Evolutionary conservation across 2,888 invertebrate genomes (phyloP), one percentile per base, ranked within the genome.

Genomic region (Mimachlamys varia): DNA sequence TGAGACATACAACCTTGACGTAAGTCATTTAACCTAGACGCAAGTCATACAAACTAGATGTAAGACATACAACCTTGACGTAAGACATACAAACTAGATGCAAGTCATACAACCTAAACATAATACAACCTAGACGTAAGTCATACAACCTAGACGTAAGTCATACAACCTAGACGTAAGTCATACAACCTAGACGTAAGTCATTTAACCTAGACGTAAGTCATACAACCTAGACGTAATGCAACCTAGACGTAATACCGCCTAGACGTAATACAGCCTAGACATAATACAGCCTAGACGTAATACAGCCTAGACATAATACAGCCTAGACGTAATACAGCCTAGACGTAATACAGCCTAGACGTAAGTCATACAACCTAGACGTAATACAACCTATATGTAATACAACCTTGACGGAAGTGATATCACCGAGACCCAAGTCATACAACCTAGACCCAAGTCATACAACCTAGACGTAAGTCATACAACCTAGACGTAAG

Each of bases 31-130:
- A 44, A 44, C 44, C 3, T n/a, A n/a, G n/a, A n/a, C n/a, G n/a
- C 44, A 44, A 44, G 90, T 62, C 88, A 90, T 88, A 88, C n/a
- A 88, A 19, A 13, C 33, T 58, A 44, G 58, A 55, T n/a, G 88
- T 88, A 27, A 88, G 44, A n/a, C 10, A 88, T 53, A 44, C 44
- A 44, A 44, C 44, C 3, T 7, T 5, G 3, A 5, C 44, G n/a
- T n/a, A n/a, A n/a, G n/a, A n/a, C n/a, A n/a, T 44, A 44, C 44
- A 44, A 5, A 3, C 44, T 44, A 44, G 44, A 44, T 3, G 44
- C 7, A 44, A 44, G 44, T 44, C 44, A 44, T 44, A 44, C 44
- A 44, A 44, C 44, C 3, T n/a, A n/a, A n/a, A n/a, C n/a, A n/a
- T n/a, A n/a, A n/a, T 88, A 88, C n/a, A 88, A 19, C n/a, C 33